Base-by-base conservation (phyloP, 1,140 invertebrate species). In the Homarus americanus region DNA sequence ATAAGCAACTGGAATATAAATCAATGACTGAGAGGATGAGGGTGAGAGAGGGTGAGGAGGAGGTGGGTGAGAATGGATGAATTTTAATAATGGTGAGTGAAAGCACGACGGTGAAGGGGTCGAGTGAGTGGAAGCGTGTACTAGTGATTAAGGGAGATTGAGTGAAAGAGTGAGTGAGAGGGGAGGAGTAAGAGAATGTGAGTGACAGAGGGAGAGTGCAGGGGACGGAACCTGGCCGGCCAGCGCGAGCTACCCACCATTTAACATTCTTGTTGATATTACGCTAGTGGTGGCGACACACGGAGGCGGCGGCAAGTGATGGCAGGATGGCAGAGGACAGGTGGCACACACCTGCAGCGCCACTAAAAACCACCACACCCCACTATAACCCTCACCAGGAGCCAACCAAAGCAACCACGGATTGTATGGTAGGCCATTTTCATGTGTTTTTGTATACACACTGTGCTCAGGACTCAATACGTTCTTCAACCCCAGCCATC, bases 261-360 rank as follows among this genome's bases (percentile, higher is more conserved):
- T 84, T 84, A 84, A 84, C 82, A 84, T 84, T 84, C 82, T 84
- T 84, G 82, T 72, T 72, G 82, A 84, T 84, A 84, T 84, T 84
- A 84, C 3, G 36, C 58, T 34, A 24, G 58, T 73, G 58, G n/a
- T 40, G 58, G 82, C 58, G 82, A 84, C 82, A 84, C 36, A 49
- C 40, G 34, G 32, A 2, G 5, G 44, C 36, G 58, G 24, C 58
- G 9, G 40, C 24, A n/a, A 5, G 34, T 20, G 44, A 28, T 53
- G n/a, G 75, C 75, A 28, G 40, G 20, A 40, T 73, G 72, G 72
- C 72, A 40, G 20, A 20, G 5, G 7, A 5, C 66, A 7, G 66
- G 58, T 20, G 58, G 58, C 58, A 20, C 58, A 63, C 58, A 63
- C 58, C 58, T 63, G 58, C 0, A 20, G 15, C 15, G 4, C 15